Base-by-base conservation (phyloP, 2,888 invertebrate species). In the Calliopum simillimum region DNA sequence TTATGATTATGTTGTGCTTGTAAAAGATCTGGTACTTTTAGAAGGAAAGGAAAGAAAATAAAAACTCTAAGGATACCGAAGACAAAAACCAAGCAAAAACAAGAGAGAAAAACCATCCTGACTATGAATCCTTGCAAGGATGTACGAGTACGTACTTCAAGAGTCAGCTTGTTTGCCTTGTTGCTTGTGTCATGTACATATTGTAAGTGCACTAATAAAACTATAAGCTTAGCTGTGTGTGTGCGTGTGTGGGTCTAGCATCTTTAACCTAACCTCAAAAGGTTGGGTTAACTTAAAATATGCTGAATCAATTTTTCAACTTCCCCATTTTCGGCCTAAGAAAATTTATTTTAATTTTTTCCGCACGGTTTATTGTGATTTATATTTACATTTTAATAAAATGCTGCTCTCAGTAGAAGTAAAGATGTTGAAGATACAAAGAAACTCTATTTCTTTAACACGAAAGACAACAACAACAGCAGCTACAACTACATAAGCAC, bases 301-400 rank as follows among this genome's bases (percentile, higher is more conserved):
- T 58, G 58, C 58, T 49, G 47, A 33, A 59, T 41, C 67, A 16
- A 47, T 49, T 49, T 67, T 58, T 41, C 41, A 21, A 19, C 19
- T 43, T 33, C 16, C n/a, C 41, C n/a, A 2, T 25, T 11, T 14
- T 16, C 3, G 12, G 23, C 5, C 25, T 1, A 6, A 56, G 19
- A 46, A 44, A 43, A 67, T 67, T 67, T 33, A 58, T 58, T 58
- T 59, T 33, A 59, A 51, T 58, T 71, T 72, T 72, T 74, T 70
- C 70, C 72, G 67, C 74, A 74, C 70, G 72, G 72, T 70, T 74
- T 74, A 67, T 69, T 63, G 72, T 74, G 74, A 74, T 74, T 74
- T 72, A 74, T 71, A 72, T 74, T 74, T 72, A 72, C 70, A 72
- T 73, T 66, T 33, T 47, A 21, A 25, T 65, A 62, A 65, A 71